These are phyloP conservation scores for Loripinus fragilis DNA, from an alignment of 2,888 invertebrate genomes.

Conservation along the genomic window DNA sequence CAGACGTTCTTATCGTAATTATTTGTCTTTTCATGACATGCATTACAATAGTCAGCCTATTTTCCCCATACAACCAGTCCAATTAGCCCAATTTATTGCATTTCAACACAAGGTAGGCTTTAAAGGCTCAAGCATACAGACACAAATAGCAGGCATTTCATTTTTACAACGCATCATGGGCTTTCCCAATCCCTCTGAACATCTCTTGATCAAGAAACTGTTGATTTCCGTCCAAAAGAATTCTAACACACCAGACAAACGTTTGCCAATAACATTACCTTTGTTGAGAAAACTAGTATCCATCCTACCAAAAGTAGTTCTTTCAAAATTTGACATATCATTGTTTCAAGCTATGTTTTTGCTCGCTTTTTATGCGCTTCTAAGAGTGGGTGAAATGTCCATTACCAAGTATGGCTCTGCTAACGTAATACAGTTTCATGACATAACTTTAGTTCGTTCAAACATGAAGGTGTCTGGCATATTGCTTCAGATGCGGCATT, in stretches of 20 bases:
- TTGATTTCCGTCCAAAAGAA: conserved; percentile 8
- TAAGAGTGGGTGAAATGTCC: neutral
- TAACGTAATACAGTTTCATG: too few relatives aligned
- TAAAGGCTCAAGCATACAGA: conserved; percentile 29
- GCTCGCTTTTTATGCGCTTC: conserved; percentile 30
- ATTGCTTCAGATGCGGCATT: too few relatives aligned
- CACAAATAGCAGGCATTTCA: conserved; percentile 24
- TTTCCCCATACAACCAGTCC: neutral
- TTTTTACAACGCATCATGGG: conserved; percentile 31
- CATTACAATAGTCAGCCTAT: neutral
- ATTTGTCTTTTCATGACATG: neutral
- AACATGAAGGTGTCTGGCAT: too few relatives aligned
- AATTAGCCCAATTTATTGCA: neutral
- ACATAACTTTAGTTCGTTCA: too few relatives aligned
- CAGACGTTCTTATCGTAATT: neutral
- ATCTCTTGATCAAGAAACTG: conserved; percentile 33
- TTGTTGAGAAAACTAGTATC: neutral
- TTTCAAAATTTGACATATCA: neutral
- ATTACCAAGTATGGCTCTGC: too few relatives aligned
- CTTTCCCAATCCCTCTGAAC: conserved; percentile 17
- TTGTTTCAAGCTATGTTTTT: conserved; percentile 28
- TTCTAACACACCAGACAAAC: neutral
- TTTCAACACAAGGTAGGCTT: neutral
- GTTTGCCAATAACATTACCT: neutral
- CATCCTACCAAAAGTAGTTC: neutral